Evolutionary conservation across 2,888 invertebrate genomes (phyloP), one percentile per base, ranked within the genome.

Genomic region (Zootermopsis nevadensis): DNA sequence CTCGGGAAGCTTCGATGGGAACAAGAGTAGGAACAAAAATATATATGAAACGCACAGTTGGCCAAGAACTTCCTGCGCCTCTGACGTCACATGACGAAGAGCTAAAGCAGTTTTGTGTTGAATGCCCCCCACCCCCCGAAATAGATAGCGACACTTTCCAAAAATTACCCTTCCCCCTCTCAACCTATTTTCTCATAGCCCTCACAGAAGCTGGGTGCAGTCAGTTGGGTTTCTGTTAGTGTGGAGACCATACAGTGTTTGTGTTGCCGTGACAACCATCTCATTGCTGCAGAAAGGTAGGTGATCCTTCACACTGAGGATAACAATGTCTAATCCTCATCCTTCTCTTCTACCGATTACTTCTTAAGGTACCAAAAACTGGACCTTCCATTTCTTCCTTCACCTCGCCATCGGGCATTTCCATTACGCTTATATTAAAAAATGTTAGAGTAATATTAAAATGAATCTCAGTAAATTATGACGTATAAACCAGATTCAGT

Each of bases 71-170:
- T n/a, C 60, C 60, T 60, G 6, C 60, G 60, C 15, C 69, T 69
- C 12, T 69, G 74, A 74, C 74, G 74, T 74, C 74, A 74, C 42
- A n/a, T 22, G 35, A 74, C 33, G 74, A n/a, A 38, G 74, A 74
- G 38, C 35, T 35, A 38, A 19, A 74, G 74, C 31, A 74, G 74
- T 42, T 74, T 74, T 38, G 19, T 35, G 74, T 74, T 74, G 74
- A 74, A 74, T 74, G 27, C n/a, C 24, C 22, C 10, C 30, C 30
- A n/a, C 31, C n/a, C 74, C 74, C 33, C 74, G n/a, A 74, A 74
- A 74, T 74, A 74, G 74, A 74, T 42, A 22, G 74, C 38, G 38
- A 3, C 74, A 74, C 22, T 74, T 74, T 38, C 42, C 74, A 74
- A 74, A n/a, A 74, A 74, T 74, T 15, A n/a, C 24, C 74, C 74